These are phyloP conservation scores for Falco punctatus DNA, from an alignment of 2,113 vertebrate species.

Conservation along the genomic window DNA sequence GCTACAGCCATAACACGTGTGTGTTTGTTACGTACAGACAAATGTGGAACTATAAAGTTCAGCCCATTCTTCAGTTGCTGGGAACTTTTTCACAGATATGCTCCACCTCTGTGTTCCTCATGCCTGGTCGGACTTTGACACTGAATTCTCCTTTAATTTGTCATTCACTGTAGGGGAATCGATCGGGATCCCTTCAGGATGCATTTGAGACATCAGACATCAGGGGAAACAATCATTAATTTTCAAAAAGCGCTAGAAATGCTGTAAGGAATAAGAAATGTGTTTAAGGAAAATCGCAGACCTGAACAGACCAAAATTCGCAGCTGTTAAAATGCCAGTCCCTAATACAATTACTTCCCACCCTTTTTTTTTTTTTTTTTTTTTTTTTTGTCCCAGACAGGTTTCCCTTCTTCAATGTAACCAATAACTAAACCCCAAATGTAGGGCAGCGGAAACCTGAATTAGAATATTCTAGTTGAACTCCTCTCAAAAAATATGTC, in stretches of 20 bases:
- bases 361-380: neutral
- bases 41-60: fast-evolving
- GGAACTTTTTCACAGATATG: neutral
- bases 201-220: neutral
- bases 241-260: neutral
- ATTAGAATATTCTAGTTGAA: neutral
- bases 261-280: neutral
- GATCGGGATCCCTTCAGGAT: neutral
- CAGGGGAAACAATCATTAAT: neutral
- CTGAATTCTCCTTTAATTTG: neutral
- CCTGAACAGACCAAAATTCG: neutral
- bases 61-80: neutral
- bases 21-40: fast-evolving
- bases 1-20: fast-evolving
- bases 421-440: neutral
- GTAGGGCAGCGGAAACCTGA: neutral
- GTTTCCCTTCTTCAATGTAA: neutral
- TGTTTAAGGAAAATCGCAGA: neutral
- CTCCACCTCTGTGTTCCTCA: neutral
- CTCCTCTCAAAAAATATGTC: neutral
- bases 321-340: neutral
- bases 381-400: neutral
- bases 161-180: neutral
- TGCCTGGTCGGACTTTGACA: fast-evolving
- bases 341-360: neutral